phyloP scores from a whole-genome alignment of 2,797 vertebrate species.

The Sternotherus odoratus region DNA sequence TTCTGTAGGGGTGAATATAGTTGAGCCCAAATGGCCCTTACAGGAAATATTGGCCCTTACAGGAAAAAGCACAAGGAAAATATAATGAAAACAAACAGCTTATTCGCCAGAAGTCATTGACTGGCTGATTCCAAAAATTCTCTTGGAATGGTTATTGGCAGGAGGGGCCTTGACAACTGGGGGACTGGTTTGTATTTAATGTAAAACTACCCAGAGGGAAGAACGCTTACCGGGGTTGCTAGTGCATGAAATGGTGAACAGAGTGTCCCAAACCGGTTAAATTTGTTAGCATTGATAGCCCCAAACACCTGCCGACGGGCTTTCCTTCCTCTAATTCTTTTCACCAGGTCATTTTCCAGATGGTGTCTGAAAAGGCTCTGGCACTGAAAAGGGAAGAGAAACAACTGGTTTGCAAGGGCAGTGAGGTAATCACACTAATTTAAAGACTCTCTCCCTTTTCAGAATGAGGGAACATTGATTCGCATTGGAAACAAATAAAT shows the following conservation, averaged over 20 bases:
- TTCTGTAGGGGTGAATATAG: not conserved
- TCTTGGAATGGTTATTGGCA: not conserved
- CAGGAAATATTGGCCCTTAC: not conserved
- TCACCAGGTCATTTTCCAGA: not conserved
- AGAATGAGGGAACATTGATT: not conserved
- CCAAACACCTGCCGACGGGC: constrained; percentile 47
- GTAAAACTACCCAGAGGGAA: not conserved
- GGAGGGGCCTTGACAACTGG: accelerated
- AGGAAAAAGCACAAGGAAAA: not conserved
- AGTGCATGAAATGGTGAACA: constrained; percentile 65
- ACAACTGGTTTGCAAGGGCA: not conserved
- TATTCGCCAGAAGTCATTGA: not conserved
- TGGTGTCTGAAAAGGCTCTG: constrained; percentile 27
- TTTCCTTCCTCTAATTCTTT: not conserved
- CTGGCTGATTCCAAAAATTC: not conserved
- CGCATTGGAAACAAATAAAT: accelerated
- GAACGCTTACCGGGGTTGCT: constrained; percentile 50
- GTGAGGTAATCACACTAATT: not conserved
- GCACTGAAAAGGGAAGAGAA: not conserved
- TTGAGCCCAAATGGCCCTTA: not conserved
- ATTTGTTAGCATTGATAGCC: constrained; percentile 31
- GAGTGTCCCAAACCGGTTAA: constrained; percentile 17
- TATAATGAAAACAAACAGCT: not conserved
- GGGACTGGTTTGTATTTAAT: not conserved
- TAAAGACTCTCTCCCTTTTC: not conserved